Evolutionary conservation across 1,140 invertebrate species (phyloP), one percentile per base, ranked within the genome.

Genomic region (Mactra quadrangularis): DNA sequence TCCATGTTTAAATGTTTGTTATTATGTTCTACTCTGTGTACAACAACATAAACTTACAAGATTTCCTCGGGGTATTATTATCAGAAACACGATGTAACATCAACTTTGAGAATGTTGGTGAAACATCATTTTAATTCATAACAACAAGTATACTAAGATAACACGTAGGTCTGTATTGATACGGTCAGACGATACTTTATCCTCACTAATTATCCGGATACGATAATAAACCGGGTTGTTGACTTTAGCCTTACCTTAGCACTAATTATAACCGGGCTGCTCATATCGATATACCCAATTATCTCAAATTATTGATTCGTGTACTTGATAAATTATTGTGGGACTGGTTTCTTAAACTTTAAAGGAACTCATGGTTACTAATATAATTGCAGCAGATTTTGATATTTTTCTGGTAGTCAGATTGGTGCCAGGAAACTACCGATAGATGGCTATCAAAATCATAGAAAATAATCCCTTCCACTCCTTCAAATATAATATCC

Each of bases 221-320:
- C 35, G 29, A 72, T 55, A 47, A n/a, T 72, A 27, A 7, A 55
- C 27, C 66, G 27, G n/a, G 50, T 47, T 72, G 52, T 72, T 72
- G 50, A 72, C 70, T 57, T 57, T 33, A 45, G 6, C 38, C 70
- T 35, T 72, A 45, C 70, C 50, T n/a, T 22, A 29, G 19, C 70
- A 22, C 55, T 76, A 76, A 76, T 76, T 76, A 76, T 60, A 76
- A 62, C 74, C 35, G 74, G 59, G 45, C 29, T 35, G 29, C 27
- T 50, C 45, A 64, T 60, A 76, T 62, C 55, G 13, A 38, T 19
- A 52, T 35, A 4, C 35, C 74, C 62, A 76, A 76, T 76, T 76
- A 76, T 60, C 59, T 13, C 38, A 15, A 52, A 76, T 76, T 45
- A 76, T 64, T 45, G 74, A 76, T 76, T 60, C 57, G 47, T 76